Evolutionary conservation across 2,888 invertebrate species (phyloP).

Genomic region (Eupithecia pulchellata): DNA sequence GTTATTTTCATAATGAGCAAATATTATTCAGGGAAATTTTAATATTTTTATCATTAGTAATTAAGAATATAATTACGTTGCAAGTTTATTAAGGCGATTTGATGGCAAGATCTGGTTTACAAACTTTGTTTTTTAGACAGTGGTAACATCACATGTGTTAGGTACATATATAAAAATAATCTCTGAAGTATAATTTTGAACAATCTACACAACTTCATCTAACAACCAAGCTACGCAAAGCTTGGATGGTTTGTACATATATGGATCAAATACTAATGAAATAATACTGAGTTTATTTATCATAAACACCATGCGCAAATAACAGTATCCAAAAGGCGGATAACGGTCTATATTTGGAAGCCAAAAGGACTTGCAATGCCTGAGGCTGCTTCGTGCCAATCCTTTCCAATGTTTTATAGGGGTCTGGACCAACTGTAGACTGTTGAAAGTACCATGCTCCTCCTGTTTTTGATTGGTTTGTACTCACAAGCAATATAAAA

Average conservation of each 20-base stretch:
- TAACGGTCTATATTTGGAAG: constrained; percentile 52
- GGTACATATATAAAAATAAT: too few relatives aligned
- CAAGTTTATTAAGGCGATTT: neutral
- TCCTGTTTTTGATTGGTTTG: neutral
- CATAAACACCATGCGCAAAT: constrained; percentile 23
- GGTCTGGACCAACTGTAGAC: constrained; percentile 17
- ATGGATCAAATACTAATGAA: neutral
- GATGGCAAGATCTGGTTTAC: neutral
- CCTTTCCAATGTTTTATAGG: constrained; percentile 49
- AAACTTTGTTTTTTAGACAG: neutral
- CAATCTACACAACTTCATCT: too few relatives aligned
- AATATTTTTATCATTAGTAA: neutral
- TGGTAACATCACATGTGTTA: too few relatives aligned
- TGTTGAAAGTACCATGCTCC: neutral
- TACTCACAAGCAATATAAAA: neutral
- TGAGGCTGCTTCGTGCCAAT: constrained; percentile 58
- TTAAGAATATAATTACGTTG: neutral
- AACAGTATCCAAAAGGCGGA: constrained; percentile 60
- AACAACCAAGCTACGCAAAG: too few relatives aligned
- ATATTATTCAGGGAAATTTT: neutral
- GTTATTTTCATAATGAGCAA: constrained; percentile 14
- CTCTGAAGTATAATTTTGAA: too few relatives aligned
- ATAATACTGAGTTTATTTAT: constrained; percentile 4
- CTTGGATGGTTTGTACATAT: too few relatives aligned
- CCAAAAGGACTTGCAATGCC: constrained; percentile 44